Evolutionary conservation across 2,888 invertebrate genomes (phyloP), one percentile per base, ranked within the genome.

Genomic region (Brachyopa scutellaris): DNA sequence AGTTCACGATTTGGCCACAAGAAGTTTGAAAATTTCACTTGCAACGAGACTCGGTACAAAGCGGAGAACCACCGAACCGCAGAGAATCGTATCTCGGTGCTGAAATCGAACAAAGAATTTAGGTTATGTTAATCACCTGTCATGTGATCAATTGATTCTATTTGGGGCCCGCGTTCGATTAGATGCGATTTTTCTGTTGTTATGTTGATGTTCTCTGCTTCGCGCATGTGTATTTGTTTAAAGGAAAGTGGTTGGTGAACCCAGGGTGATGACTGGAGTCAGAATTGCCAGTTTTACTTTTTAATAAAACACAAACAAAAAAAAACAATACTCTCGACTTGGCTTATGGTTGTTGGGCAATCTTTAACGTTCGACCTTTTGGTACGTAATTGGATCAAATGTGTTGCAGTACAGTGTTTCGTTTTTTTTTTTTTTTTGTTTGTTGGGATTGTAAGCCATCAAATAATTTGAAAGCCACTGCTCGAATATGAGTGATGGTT

Each of bases 101-200:
- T 62, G 53, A 53, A 53, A 62, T 73, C 72, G 53, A 73, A 55
- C 36, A 53, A 64, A 40, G 74, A 57, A 74, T 74, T 66, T 74
- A 40, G 74, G 74, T 74, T 74, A 66, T 74, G 66, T 29, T 74
- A 66, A 74, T 74, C 74, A 74, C 74, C 64, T 74, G 64, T 64
- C 66, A 57, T 59, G 66, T 74, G n/a, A n/a, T 55, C 59, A 74
- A 74, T 74, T 74, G 74, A 74, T 66, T 66, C 29, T 64, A 31
- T 57, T 38, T n/a, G 8, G n/a, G 40, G 29, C 11, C 13, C 31
- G 15, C 3, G 7, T 4, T 53, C 53, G 47, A 67, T 73, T 36
- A 55, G 62, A 73, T 62, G 45, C 70, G 42, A 61, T 61, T 59
- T 69, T 69, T 57, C 3, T 6, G 26, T n/a, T n/a, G n/a, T n/a